Conservation (phyloP, 2,797 vertebrate species). For the Jordanella pulchra region DNA sequence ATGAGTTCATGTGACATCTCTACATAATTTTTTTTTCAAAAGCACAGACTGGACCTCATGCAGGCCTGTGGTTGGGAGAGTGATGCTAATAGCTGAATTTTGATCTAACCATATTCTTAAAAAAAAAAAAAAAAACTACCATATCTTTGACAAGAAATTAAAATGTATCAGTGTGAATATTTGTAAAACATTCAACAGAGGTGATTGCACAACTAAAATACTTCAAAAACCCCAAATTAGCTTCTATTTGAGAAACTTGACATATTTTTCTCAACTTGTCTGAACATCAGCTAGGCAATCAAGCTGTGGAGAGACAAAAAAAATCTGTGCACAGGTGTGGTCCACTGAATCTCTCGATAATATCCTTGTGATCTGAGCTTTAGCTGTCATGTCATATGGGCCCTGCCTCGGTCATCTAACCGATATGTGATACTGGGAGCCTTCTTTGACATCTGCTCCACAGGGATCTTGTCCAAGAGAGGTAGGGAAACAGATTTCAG, state of each 20-base stretch:
- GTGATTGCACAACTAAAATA: slow-evolving; percentile 7
- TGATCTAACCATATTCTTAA: slow-evolving; percentile 12
- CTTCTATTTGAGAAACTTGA: slow-evolving; percentile 62
- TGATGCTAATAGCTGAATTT: slow-evolving; percentile 13
- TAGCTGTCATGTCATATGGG: slow-evolving; percentile 39
- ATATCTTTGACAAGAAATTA: slow-evolving; percentile 7
- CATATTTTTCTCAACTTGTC: slow-evolving; percentile 68
- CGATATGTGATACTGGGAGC: slow-evolving; percentile 71
- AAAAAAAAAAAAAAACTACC: slow-evolving; percentile 1
- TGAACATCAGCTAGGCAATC: slow-evolving; percentile 50
- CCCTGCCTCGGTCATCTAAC: slow-evolving; percentile 73
- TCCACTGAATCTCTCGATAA: slow-evolving; percentile 50
- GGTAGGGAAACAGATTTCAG: slow-evolving; percentile 79
- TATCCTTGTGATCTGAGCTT: slow-evolving; percentile 63
- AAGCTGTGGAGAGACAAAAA: slow-evolving; percentile 42
- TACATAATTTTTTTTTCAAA: slow-evolving; percentile 18
- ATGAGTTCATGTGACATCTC: slow-evolving; percentile 16
- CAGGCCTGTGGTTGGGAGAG: slow-evolving; percentile 11
- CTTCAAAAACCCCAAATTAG: slow-evolving; percentile 39
- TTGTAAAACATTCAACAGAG: neutral
- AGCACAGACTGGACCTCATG: slow-evolving; percentile 17
- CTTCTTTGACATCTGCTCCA: slow-evolving; percentile 58
- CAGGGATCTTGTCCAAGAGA: slow-evolving; percentile 72
- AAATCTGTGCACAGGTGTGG: slow-evolving; percentile 60
- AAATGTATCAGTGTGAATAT: neutral